These are phyloP conservation scores for Rhabdornis inornatus DNA, from an alignment of 2,113 vertebrate species.

Conservation along the genomic window DNA sequence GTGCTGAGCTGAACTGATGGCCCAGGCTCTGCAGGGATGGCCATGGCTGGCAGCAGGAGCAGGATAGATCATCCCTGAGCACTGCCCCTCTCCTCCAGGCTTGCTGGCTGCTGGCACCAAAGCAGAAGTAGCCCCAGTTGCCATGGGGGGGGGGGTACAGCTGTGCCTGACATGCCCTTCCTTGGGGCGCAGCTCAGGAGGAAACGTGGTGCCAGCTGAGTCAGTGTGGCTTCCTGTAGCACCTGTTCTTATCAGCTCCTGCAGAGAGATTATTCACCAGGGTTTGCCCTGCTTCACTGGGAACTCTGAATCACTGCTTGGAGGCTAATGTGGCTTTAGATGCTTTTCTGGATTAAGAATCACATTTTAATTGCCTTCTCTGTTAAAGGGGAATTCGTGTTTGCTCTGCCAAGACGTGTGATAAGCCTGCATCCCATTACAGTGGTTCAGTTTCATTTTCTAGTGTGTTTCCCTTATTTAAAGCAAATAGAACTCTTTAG, in stretches of 20 bases:
- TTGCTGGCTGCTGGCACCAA: background rate
- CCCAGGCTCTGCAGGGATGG: rapidly evolving
- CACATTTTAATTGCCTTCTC: conserved; percentile 4
- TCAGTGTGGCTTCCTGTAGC: conserved; percentile 30
- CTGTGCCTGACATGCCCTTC: rapidly evolving
- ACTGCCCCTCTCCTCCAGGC: background rate
- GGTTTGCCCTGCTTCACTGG: background rate
- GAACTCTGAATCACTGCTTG: conserved; percentile 1
- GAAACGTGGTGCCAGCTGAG: background rate
- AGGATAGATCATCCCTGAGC: rapidly evolving
- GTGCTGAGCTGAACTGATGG: background rate
- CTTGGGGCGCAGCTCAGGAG: background rate
- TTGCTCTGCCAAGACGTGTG: background rate
- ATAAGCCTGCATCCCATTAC: background rate
- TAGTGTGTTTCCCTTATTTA: background rate
- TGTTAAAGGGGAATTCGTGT: background rate
- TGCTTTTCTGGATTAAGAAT: conserved; percentile 19
- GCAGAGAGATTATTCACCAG: background rate
- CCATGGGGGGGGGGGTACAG: background rate
- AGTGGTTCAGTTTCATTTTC: background rate
- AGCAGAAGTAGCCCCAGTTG: background rate
- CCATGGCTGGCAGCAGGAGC: background rate
- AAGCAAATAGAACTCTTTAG: background rate
- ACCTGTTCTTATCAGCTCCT: background rate
- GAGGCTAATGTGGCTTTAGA: background rate